Conservation (phyloP, 2,113 vertebrate species). For the Ranitomeya variabilis region DNA sequence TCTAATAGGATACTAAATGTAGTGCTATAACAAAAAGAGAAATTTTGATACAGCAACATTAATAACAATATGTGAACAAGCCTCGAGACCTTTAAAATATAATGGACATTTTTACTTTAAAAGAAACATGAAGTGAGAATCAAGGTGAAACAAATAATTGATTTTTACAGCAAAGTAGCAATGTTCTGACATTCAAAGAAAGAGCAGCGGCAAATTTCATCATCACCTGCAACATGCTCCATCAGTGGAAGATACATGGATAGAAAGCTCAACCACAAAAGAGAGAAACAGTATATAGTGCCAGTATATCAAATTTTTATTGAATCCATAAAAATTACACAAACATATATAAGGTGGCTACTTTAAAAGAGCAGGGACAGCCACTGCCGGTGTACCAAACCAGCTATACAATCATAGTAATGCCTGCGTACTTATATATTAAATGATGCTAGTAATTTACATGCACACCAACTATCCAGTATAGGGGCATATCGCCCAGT, state of each 20-base stretch:
- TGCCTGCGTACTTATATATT: too few species aligned
- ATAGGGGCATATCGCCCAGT: too few species aligned
- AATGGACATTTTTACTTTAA: slow-evolving; percentile 17
- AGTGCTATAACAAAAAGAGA: not conserved
- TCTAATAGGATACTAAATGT: not conserved
- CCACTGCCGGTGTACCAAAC: too few species aligned
- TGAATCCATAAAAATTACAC: too few species aligned
- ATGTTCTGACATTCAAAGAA: slow-evolving; percentile 27
- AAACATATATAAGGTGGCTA: too few species aligned
- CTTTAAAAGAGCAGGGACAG: too few species aligned
- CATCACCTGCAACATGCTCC: not conserved
- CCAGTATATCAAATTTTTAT: too few species aligned
- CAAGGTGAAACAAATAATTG: slow-evolving; percentile 6
- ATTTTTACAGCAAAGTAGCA: slow-evolving; percentile 22
- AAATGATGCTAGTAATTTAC: too few species aligned
- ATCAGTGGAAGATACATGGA: not conserved
- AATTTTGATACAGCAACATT: not conserved
- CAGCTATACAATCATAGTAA: too few species aligned
- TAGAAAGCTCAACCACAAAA: too few species aligned
- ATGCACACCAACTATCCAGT: too few species aligned
- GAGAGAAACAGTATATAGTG: too few species aligned
- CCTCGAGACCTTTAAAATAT: slow-evolving; percentile 1
- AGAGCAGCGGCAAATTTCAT: not conserved
- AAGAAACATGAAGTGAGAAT: slow-evolving; percentile 13
- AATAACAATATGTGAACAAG: slow-evolving; percentile 33